Conservation (phyloP, 1,140 invertebrate species). For the Chrysoperla carnea region DNA sequence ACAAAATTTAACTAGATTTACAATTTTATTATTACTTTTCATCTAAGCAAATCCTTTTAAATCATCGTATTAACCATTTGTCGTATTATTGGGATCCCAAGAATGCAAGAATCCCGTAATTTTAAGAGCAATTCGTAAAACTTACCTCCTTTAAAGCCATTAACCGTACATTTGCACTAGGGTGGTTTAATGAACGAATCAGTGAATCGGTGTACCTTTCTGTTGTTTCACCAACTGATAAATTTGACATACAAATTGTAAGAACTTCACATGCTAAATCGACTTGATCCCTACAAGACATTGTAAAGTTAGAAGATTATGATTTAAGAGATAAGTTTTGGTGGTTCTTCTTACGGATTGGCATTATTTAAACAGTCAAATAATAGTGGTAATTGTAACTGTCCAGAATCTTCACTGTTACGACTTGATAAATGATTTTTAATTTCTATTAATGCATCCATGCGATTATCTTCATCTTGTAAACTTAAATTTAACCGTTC, state of each 20-base stretch:
- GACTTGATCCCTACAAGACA: conserved; percentile 28
- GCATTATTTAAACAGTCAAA: conserved; percentile 25
- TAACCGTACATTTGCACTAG: conserved; percentile 26
- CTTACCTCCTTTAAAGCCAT: conserved; percentile 31
- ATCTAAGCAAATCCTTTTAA: no score
- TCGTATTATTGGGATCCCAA: no score
- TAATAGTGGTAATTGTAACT: conserved; percentile 19
- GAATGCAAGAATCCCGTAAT: no score
- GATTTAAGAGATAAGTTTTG: conserved; percentile 3
- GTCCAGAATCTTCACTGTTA: conserved; percentile 16
- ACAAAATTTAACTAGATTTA: no score
- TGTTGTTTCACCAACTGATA: conserved; percentile 27
- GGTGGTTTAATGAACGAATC: conserved; percentile 32
- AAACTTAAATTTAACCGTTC: conserved; percentile 19
- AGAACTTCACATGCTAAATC: conserved; percentile 37
- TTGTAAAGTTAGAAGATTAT: conserved; percentile 1
- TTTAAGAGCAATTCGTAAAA: no score
- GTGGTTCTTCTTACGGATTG: conserved; percentile 16
- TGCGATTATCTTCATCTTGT: conserved; percentile 17
- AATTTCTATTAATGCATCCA: conserved; percentile 23
- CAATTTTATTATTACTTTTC: no score
- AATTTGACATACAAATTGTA: conserved; percentile 31
- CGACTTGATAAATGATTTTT: conserved; percentile 19
- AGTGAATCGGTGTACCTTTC: conserved; percentile 26
- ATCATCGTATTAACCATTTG: no score